Evolutionary conservation across 2,113 vertebrate genomes (phyloP).

Genomic region (Pantherophis guttatus): DNA sequence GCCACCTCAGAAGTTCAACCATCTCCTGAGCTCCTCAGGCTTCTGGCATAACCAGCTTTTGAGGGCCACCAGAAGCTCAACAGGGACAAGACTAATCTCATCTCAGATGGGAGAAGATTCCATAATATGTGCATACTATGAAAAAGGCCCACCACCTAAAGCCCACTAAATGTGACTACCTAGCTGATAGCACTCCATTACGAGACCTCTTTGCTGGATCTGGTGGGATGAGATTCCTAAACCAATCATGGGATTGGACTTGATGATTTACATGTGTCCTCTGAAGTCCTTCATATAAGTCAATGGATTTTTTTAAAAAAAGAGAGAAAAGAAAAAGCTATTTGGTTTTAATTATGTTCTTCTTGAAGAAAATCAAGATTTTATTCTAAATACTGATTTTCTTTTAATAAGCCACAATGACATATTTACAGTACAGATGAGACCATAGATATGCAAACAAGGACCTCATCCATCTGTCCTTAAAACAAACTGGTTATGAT

Average conservation of each 20-base stretch:
- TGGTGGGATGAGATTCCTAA: background rate
- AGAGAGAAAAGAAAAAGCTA: background rate
- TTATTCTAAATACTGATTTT: background rate
- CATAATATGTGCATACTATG: background rate
- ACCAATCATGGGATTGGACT: background rate
- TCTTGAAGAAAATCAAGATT: background rate
- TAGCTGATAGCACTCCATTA: background rate
- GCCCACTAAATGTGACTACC: background rate
- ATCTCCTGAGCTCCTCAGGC: background rate
- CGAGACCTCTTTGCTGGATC: background rate
- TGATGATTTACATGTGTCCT: background rate
- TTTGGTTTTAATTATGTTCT: background rate
- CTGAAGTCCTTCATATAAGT: background rate
- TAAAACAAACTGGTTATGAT: slow-evolving; percentile 10
- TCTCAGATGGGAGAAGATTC: background rate
- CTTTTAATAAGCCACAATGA: slow-evolving; percentile 11
- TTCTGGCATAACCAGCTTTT: background rate
- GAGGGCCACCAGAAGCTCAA: background rate
- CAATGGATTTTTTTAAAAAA: background rate
- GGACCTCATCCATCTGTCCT: slow-evolving; percentile 33
- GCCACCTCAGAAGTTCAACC: background rate
- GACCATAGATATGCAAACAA: background rate
- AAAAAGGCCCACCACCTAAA: background rate
- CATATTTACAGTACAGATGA: slow-evolving; percentile 19
- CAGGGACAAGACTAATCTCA: background rate